Conservation (phyloP, 1,140 invertebrate species). For the Ostrea edulis region DNA sequence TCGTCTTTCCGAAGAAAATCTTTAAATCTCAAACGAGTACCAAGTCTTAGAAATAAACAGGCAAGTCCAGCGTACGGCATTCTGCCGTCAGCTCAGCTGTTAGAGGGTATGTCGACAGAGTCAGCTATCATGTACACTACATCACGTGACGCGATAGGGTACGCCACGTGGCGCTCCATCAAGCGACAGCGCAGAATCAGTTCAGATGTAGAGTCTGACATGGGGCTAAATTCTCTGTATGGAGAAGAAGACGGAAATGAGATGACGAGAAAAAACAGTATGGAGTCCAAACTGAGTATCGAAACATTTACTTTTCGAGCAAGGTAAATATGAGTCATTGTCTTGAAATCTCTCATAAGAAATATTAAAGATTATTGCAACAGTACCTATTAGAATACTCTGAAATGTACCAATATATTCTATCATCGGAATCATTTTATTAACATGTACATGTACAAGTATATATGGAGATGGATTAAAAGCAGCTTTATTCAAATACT, state of each 20-base stretch:
- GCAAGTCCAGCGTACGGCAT: constrained; percentile 61
- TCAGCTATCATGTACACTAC: constrained; percentile 72
- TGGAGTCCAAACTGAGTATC: constrained; percentile 57
- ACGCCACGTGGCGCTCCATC: constrained; percentile 88
- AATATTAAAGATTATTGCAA: background rate
- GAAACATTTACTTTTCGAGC: constrained; percentile 48
- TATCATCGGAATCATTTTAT: background rate
- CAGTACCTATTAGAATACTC: too few species aligned
- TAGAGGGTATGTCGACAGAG: constrained; percentile 55
- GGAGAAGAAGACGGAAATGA: constrained; percentile 53
- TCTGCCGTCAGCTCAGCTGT: constrained; percentile 55
- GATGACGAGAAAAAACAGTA: constrained; percentile 56
- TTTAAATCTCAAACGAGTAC: constrained; percentile 73
- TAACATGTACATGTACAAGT: background rate
- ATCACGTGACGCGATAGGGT: constrained; percentile 84
- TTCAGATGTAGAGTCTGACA: constrained; percentile 72
- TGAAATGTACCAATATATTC: background rate
- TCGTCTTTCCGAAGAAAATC: constrained; percentile 71
- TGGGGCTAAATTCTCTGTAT: constrained; percentile 62
- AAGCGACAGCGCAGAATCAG: constrained; percentile 83
- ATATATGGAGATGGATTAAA: too few species aligned
- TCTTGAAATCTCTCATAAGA: background rate
- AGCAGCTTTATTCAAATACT: too few species aligned
- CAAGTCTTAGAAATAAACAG: constrained; percentile 67
- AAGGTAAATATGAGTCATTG: constrained; percentile 12